phyloP scores from a whole-genome alignment of 2,797 vertebrate species.

The Lophura swinhoii region DNA sequence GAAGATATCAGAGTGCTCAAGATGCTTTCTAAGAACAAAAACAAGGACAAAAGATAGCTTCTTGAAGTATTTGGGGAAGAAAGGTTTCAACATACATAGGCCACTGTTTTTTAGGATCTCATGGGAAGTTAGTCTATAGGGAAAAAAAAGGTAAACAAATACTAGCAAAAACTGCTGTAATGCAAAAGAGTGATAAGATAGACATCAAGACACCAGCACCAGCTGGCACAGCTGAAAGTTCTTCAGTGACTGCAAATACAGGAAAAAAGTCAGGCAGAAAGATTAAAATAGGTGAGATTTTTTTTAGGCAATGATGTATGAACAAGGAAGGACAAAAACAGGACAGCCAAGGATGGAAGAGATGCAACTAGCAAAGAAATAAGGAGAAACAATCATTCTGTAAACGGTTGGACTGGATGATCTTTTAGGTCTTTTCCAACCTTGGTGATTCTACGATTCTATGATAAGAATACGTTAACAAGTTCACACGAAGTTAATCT shows the following conservation, averaged over 20 bases:
- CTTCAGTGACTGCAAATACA: neutral
- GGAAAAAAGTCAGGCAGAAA: neutral
- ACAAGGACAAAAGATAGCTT: neutral
- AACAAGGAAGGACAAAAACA: neutral
- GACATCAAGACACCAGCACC: neutral
- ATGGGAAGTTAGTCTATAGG: neutral
- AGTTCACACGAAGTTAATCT: neutral
- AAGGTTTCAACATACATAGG: neutral
- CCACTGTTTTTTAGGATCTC: neutral
- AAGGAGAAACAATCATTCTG: neutral
- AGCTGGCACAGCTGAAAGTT: neutral
- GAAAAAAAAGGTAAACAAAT: neutral
- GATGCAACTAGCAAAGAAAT: neutral
- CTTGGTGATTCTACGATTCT: too few species aligned
- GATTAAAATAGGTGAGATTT: neutral
- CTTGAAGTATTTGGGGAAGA: neutral
- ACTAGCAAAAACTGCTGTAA: fast-evolving
- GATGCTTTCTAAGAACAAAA: neutral
- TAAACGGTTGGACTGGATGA: neutral
- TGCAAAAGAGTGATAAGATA: neutral
- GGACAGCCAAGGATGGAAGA: neutral
- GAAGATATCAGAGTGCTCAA: neutral
- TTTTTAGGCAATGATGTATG: neutral
- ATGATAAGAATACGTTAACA: fast-evolving
- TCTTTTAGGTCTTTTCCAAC: too few species aligned